A percentile compares a stretch with the other conserved stretches of the same genome.
Evolutionary conservation across 2,797 vertebrate genomes (phyloP).

Genomic region (Squalus acanthias): DNA sequence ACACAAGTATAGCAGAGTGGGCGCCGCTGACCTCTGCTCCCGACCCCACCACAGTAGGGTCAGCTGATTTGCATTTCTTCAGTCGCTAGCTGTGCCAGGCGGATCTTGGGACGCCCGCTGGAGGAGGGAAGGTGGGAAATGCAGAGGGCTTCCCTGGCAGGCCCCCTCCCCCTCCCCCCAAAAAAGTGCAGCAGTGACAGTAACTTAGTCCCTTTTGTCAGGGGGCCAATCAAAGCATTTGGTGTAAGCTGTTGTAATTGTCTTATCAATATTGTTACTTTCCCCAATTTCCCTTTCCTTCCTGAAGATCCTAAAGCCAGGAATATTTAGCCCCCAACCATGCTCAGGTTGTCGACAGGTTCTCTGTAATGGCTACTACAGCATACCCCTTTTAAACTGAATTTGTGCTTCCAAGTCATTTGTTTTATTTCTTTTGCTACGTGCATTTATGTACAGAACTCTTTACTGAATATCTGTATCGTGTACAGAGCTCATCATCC

Average conservation of each 20-base stretch:
- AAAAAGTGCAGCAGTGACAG: neutral
- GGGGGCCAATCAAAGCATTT: neutral
- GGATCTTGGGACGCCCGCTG: neutral
- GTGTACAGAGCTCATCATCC: too few relatives aligned
- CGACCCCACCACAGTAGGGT: neutral
- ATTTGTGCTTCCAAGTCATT: neutral
- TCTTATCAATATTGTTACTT: neutral
- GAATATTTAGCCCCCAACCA: neutral
- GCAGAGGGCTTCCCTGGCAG: neutral
- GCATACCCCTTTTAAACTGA: neutral
- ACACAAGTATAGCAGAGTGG: neutral
- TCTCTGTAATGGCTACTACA: neutral
- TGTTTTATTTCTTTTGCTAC: neutral
- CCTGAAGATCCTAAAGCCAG: neutral
- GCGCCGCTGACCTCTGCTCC: too few relatives aligned
- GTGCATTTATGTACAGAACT: too few relatives aligned
- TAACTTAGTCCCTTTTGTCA: neutral
- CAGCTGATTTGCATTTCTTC: neutral
- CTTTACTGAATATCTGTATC: too few relatives aligned
- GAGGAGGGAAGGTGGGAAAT: neutral
- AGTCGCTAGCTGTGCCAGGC: neutral
- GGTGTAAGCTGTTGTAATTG: neutral
- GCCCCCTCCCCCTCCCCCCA: neutral
- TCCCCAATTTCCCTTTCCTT: neutral
- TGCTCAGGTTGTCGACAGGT: neutral